A percentile compares a stretch with the other conserved stretches of the same genome.
Evolutionary conservation across 2,888 invertebrate species (phyloP).

Genomic region (Chrysomela aeneicollis): DNA sequence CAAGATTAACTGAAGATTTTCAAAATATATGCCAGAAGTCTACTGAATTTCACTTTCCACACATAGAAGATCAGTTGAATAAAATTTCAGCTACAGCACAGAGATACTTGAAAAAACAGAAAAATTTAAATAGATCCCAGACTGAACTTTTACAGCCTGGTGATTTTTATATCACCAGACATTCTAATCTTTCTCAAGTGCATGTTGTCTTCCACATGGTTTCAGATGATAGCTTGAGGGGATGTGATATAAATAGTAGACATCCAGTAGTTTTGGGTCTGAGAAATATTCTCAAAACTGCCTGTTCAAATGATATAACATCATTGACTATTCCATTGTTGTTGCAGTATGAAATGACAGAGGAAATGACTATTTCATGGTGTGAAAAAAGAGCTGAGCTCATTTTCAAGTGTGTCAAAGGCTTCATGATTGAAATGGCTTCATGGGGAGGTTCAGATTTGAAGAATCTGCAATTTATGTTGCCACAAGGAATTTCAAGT

Average conservation of each 20-base stretch:
- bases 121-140: slow-evolving; percentile 42
- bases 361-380: slow-evolving; percentile 97
- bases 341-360: slow-evolving; percentile 91
- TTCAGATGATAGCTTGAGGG: slow-evolving; percentile 75
- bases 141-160: slow-evolving; percentile 77
- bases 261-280: slow-evolving; percentile 95
- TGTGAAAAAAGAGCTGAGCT: slow-evolving; percentile 95
- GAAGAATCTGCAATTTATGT: slow-evolving; percentile 85
- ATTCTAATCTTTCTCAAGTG: slow-evolving; percentile 93
- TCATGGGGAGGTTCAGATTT: slow-evolving; percentile 91
- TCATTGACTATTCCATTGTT: slow-evolving; percentile 93
- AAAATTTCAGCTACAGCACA: slow-evolving; percentile 64
- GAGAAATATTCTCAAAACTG: slow-evolving; percentile 92
- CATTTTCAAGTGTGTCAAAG: slow-evolving; percentile 98
- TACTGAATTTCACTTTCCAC: slow-evolving; percentile 94
- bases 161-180: slow-evolving; percentile 85
- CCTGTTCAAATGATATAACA: slow-evolving; percentile 94
- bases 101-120: slow-evolving; percentile 49
- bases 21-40: slow-evolving; percentile 76
- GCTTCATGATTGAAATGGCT: slow-evolving; percentile 98
- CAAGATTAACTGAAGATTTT: slow-evolving; percentile 66
- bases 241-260: slow-evolving; percentile 90
- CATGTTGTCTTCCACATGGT: slow-evolving; percentile 97
- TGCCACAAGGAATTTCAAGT: slow-evolving; percentile 85
- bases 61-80: slow-evolving; percentile 85